Conservation (phyloP, 2,797 vertebrate species). For the Spinibarbus caldwelli region DNA sequence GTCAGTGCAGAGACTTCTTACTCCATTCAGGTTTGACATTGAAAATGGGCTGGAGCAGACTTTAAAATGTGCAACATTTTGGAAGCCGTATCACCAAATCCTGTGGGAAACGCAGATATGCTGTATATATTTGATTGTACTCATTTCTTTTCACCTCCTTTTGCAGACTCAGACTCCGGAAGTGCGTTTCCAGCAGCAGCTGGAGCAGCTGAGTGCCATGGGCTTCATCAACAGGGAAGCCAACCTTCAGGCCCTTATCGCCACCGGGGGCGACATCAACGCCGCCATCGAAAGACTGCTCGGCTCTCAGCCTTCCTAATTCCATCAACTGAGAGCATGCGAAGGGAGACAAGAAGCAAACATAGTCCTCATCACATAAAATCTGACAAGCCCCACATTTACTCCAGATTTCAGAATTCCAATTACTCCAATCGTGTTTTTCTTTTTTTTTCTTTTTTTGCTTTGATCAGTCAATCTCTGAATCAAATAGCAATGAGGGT, state of each 20-base stretch:
- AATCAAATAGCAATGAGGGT: conserved; percentile 58
- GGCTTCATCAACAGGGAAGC: conserved; percentile 98
- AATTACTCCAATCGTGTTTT: conserved; percentile 56
- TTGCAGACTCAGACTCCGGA: conserved; percentile 84
- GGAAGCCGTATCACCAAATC: background rate
- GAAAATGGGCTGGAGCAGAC: background rate
- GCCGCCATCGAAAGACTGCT: conserved; percentile 99
- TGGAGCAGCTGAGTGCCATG: conserved; percentile 97
- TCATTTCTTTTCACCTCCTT: background rate
- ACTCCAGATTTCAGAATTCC: conserved; percentile 67
- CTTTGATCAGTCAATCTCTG: conserved; percentile 58
- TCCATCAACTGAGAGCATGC: conserved; percentile 29
- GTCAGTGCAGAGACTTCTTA: background rate
- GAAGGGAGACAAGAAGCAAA: conserved; percentile 58
- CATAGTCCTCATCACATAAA: conserved; percentile 62
- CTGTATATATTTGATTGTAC: background rate
- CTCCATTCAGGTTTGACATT: background rate
- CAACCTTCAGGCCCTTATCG: conserved; percentile 97
- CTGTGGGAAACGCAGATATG: background rate
- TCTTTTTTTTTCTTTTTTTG: background rate
- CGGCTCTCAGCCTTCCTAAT: conserved; percentile 97
- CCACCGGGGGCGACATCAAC: conserved; percentile 97
- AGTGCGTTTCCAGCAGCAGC: conserved; percentile 95
- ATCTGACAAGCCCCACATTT: conserved; percentile 58
- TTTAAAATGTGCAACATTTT: background rate